Evolutionary conservation across 2,113 vertebrate species (phyloP).

Genomic region (Oncorhynchus masou): DNA sequence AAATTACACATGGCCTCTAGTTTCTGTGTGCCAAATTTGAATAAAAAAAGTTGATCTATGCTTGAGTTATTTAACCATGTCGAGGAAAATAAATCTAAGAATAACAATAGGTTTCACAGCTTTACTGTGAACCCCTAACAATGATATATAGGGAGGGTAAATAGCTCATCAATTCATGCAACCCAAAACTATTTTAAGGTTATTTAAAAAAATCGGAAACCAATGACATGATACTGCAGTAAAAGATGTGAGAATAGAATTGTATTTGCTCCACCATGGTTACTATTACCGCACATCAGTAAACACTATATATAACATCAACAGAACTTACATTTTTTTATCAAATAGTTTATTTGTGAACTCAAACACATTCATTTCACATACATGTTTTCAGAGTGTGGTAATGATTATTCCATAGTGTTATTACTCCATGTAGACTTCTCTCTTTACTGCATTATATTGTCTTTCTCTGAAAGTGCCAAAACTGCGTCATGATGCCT

Average conservation of each 20-base stretch:
- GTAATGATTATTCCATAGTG: constrained; percentile 8
- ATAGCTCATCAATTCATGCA: too few species aligned
- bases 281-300: neutral
- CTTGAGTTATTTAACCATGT: too few species aligned
- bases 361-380: constrained; percentile 4
- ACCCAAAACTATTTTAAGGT: too few species aligned
- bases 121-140: too few species aligned
- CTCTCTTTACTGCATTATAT: neutral
- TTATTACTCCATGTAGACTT: neutral
- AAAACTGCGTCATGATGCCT: neutral
- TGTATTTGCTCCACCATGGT: neutral
- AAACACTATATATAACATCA: neutral
- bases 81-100: too few species aligned
- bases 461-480: neutral
- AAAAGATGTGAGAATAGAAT: neutral
- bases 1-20: too few species aligned
- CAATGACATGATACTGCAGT: neutral
- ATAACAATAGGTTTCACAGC: too few species aligned
- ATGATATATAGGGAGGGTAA: too few species aligned
- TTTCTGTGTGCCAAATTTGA: too few species aligned
- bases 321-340: neutral
- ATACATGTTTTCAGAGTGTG: constrained; percentile 6
- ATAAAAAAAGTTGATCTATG: too few species aligned
- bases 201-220: too few species aligned
- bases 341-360: constrained; percentile 25